Evolutionary conservation across 2,797 vertebrate genomes (phyloP).

Genomic region (Pelobates cultripes): DNA sequence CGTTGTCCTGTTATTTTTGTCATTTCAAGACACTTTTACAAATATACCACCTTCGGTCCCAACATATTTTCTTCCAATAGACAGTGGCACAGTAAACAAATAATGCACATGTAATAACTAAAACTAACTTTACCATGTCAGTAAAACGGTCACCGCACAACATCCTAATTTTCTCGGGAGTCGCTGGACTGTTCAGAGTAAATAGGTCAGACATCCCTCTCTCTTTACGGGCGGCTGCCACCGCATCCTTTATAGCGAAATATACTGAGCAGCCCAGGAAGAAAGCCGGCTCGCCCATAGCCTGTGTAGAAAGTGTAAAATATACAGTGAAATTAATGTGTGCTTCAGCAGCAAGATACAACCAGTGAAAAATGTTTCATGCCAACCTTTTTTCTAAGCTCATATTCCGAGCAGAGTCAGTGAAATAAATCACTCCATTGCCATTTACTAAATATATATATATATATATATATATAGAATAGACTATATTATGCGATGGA

Average conservation of each 20-base stretch:
- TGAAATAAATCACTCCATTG: too few relatives aligned
- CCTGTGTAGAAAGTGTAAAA: slow-evolving; percentile 62
- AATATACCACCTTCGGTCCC: too few relatives aligned
- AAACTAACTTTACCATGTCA: slow-evolving; percentile 71
- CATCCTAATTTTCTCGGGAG: slow-evolving; percentile 77
- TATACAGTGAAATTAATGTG: background rate
- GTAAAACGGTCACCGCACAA: slow-evolving; percentile 78
- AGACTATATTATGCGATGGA: too few relatives aligned
- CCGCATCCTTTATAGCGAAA: slow-evolving; percentile 80
- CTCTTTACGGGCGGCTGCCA: slow-evolving; percentile 69
- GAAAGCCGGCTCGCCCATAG: slow-evolving; percentile 78
- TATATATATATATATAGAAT: too few relatives aligned
- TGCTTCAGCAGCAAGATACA: background rate
- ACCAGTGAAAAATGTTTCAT: too few relatives aligned
- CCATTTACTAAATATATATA: too few relatives aligned
- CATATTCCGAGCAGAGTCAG: too few relatives aligned
- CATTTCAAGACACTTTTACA: too few relatives aligned
- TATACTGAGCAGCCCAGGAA: slow-evolving; percentile 80
- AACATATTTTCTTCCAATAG: too few relatives aligned
- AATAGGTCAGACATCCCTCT: slow-evolving; percentile 68
- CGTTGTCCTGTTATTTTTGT: too few relatives aligned
- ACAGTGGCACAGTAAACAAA: too few relatives aligned
- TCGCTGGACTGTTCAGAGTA: slow-evolving; percentile 74
- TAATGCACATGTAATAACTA: background rate
- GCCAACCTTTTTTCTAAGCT: too few relatives aligned